Conservation (phyloP, 2,888 invertebrate genomes). For the Stenotaenia linearis region DNA sequence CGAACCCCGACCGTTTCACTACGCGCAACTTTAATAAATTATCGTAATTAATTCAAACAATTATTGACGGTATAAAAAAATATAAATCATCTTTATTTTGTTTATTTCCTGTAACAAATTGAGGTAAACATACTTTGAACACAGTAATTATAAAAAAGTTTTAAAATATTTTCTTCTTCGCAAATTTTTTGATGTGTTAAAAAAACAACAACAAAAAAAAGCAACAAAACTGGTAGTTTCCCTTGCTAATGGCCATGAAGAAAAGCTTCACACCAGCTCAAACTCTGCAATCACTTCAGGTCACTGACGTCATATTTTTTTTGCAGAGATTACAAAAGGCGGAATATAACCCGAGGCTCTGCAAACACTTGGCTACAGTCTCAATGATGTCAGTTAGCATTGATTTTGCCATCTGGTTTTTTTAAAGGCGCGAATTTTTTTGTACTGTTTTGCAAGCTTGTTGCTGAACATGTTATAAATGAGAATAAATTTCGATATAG, state of each 20-base stretch:
- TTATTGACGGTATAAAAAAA: background rate
- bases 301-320: slow-evolving; percentile 19
- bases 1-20: background rate
- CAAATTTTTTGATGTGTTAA: background rate
- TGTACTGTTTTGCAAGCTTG: background rate
- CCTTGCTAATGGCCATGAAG: background rate
- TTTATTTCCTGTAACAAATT: background rate
- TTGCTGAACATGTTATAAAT: too few species aligned
- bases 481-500: too few species aligned
- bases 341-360: background rate
- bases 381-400: slow-evolving; percentile 8
- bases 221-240: background rate
- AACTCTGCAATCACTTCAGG: background rate
- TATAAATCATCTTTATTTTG: background rate
- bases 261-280: slow-evolving; percentile 3
- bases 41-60: background rate
- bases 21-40: background rate
- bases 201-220: too few species aligned
- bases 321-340: slow-evolving; percentile 3
- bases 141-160: background rate
- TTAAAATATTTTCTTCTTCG: background rate
- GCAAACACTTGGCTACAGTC: background rate
- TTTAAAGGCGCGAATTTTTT: background rate
- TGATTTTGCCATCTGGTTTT: background rate
- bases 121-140: background rate